These are phyloP conservation scores for Canis aureus DNA, from an alignment of 2,113 vertebrate genomes.

Conservation along the genomic window DNA sequence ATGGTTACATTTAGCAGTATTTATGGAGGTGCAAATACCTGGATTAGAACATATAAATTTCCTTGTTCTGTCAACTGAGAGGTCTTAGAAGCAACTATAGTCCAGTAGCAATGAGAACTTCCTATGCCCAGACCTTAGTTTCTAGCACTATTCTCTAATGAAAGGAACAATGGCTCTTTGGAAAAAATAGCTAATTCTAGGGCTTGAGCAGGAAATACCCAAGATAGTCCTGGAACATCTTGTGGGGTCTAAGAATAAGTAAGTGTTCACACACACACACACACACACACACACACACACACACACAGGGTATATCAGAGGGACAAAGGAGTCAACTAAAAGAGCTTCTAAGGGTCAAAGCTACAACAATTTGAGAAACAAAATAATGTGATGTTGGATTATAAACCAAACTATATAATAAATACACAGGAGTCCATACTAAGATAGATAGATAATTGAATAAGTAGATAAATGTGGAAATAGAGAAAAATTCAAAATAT, in stretches of 20 bases:
- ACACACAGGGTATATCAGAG: not conserved
- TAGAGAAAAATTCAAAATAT: not conserved
- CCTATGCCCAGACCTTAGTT: not conserved
- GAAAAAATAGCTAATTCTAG: not conserved
- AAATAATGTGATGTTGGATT: not conserved
- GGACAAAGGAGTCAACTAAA: not conserved
- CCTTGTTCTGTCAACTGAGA: not conserved
- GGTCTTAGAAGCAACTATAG: not conserved
- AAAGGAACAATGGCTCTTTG: not conserved
- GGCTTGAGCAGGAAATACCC: not conserved
- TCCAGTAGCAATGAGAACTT: not conserved
- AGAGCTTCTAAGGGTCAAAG: not conserved
- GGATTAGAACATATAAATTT: not conserved
- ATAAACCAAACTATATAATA: not conserved
- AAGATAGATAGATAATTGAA: not conserved
- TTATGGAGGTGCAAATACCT: not conserved
- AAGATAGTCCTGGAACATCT: not conserved
- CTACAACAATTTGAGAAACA: not conserved
- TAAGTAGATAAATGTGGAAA: not conserved
- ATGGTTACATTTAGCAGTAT: not conserved
- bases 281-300: not conserved
- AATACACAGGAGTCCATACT: not conserved
- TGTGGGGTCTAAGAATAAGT: not conserved
- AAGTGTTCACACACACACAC: not conserved
- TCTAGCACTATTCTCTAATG: not conserved